Evolutionary conservation across 1,140 invertebrate species (phyloP).

Genomic region (Lepidotrigona ventralis): DNA sequence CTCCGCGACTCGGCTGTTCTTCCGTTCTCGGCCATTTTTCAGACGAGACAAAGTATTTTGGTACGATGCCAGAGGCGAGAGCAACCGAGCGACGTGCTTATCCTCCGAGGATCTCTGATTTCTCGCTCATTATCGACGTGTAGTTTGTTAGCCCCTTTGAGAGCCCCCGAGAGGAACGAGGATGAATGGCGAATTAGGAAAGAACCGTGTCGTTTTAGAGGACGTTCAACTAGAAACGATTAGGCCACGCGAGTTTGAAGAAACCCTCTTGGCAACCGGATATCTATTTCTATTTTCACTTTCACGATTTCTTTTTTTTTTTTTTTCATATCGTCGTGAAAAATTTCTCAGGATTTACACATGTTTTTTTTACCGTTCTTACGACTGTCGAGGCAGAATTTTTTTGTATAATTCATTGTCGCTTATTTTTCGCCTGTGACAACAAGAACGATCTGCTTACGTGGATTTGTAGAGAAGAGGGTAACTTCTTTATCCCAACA

Average conservation of each 20-base stretch:
- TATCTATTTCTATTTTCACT: neutral
- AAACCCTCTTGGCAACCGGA: neutral
- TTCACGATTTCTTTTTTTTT: neutral
- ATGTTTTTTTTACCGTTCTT: no score
- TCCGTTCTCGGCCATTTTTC: constrained; percentile 17
- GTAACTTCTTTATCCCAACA: no score
- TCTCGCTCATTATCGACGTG: constrained; percentile 2
- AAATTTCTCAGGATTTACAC: no score
- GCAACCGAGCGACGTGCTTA: neutral
- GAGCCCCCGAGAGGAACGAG: neutral
- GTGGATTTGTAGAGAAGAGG: no score
- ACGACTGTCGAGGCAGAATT: no score
- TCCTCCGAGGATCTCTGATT: neutral
- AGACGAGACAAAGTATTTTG: constrained; percentile 27
- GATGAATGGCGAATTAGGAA: neutral
- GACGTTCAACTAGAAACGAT: neutral
- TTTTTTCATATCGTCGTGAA: no score
- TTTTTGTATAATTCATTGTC: no score
- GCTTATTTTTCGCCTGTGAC: no score
- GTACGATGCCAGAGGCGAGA: constrained; percentile 17
- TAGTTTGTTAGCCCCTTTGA: constrained; percentile 10
- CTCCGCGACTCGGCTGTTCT: neutral
- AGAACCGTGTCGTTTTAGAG: neutral
- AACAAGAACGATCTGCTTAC: no score
- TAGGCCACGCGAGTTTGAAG: neutral